These are phyloP conservation scores for Poecilia wingei DNA, from an alignment of 2,797 vertebrate species.

Conservation along the genomic window DNA sequence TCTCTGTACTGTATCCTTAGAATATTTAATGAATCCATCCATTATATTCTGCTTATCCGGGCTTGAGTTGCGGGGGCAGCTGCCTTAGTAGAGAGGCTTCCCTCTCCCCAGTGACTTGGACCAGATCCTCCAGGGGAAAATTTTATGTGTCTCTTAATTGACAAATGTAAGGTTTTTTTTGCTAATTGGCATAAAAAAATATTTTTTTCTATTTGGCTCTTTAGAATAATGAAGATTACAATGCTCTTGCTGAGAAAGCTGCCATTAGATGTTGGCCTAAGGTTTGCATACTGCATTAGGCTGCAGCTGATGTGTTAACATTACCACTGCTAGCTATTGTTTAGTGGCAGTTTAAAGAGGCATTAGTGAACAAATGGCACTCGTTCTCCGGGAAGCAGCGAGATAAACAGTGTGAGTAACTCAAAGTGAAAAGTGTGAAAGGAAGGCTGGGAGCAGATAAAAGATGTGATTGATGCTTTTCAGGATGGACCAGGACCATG, in stretches of 20 bases:
- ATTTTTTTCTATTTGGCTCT: not conserved
- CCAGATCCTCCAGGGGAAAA: not conserved
- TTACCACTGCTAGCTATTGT: conserved; percentile 9
- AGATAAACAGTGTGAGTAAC: conserved; percentile 37
- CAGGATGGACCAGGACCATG: conserved; percentile 49
- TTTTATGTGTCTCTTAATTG: not conserved
- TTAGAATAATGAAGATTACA: not conserved
- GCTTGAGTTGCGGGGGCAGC: no score
- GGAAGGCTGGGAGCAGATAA: conserved; percentile 52
- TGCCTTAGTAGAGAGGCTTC: no score
- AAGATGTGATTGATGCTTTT: conserved; percentile 62
- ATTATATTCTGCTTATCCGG: no score
- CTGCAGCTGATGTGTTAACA: conserved; percentile 4
- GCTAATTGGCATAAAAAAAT: not conserved
- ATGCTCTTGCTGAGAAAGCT: not conserved
- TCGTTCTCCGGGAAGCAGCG: conserved; percentile 15
- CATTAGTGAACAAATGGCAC: conserved; percentile 15
- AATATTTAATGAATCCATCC: not conserved
- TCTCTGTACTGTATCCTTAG: not conserved
- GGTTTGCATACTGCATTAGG: conserved; percentile 4
- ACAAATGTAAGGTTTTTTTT: not conserved
- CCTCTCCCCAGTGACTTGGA: no score
- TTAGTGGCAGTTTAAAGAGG: conserved; percentile 20
- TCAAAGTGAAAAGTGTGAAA: conserved; percentile 46
- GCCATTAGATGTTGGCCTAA: not conserved